Evolutionary conservation across 2,888 invertebrate species (phyloP), one percentile per base, ranked within the genome.

Genomic region (Trypoxylon attenuatum): DNA sequence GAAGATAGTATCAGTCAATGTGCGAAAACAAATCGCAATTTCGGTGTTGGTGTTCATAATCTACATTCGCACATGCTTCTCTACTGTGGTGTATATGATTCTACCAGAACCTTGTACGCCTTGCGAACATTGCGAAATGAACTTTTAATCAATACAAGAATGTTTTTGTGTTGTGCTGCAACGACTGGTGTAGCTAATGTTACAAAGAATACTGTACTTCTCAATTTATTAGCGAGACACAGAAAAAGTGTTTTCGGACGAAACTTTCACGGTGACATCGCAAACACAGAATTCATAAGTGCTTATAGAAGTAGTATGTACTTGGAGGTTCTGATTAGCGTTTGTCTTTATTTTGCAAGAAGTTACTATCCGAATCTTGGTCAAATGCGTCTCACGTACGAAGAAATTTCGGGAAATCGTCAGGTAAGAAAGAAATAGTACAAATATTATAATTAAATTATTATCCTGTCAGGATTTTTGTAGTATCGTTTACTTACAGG

Each of bases 11-110:
- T 76, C n/a, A 80, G 79, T 19, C 56, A 82, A 38, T 84, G 84
- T n/a, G 64, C 75, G 22, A 81, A 81, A 33, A 50, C 76, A 0
- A 82, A 80, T 53, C 79, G 80, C 2, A 82, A 80, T 47, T 76
- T 80, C 21, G 87, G 87, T 1, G 78, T 86, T 8, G 87, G 88
- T 10, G 89, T 94, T 29, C 93, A 94, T 83, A 92, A 93, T 21
- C 91, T 94, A 59, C 96, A 96, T 83, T 93, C 94, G 18, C 96
- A 96, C 82, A 90, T 96, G 88, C 89, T 96, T 39, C 88, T 96
- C 1, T 96, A 96, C 82, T 91, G 92, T 74, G 93, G 93, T 68
- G 91, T 93, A 15, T 94, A 94, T 78, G 95, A 96, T 84, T 92
- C 93, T 0, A 90, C 91, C 58, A 90, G 93, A 77, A 91, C 92